phyloP scores from a whole-genome alignment of 2,888 invertebrate genomes.

The Fabriciana adippe region DNA sequence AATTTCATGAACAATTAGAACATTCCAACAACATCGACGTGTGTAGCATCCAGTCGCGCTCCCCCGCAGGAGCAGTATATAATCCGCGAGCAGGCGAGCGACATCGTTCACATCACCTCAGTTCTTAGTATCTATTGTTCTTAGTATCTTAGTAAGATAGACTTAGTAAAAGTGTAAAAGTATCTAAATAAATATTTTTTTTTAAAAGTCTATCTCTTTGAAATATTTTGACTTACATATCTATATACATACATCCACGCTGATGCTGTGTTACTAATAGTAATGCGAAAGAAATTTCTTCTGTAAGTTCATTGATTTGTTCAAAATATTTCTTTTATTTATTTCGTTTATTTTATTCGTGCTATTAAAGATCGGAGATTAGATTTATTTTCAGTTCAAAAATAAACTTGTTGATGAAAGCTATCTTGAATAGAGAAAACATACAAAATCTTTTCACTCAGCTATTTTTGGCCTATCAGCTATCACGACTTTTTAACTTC shows the following conservation, averaged over 20 bases:
- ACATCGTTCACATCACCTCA: no score
- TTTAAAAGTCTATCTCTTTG: neutral
- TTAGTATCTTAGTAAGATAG: no score
- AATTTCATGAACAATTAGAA: no score
- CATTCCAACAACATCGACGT: no score
- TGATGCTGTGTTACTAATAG: neutral
- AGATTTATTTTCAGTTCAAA: constrained; percentile 1
- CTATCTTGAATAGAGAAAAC: neutral
- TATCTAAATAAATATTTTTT: no score
- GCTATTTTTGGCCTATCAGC: neutral
- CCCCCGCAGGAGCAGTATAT: no score
- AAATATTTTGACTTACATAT: constrained; percentile 11
- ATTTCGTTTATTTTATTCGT: no score
- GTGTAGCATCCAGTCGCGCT: no score
- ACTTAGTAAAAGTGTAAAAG: no score
- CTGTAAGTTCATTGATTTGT: neutral
- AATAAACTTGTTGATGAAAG: neutral
- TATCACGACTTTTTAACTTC: neutral
- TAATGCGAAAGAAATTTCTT: neutral
- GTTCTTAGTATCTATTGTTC: no score
- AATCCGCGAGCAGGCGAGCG: no score
- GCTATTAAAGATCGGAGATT: neutral
- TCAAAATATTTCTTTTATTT: constrained; percentile 1
- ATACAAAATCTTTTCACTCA: neutral
- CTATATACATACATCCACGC: neutral